These are phyloP conservation scores for Schizaphis graminum DNA, from an alignment of 2,888 invertebrate species.

Conservation along the genomic window DNA sequence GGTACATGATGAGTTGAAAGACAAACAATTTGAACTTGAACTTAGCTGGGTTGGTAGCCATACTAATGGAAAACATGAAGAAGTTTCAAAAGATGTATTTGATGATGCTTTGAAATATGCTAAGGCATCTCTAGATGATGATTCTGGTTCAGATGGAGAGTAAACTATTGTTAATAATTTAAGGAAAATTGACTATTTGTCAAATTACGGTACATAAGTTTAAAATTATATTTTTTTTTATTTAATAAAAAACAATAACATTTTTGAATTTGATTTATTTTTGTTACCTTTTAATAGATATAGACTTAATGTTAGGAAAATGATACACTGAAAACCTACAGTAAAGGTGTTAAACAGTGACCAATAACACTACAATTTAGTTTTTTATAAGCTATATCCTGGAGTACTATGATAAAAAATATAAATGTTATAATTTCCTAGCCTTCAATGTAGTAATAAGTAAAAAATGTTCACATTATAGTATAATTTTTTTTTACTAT, in stretches of 20 bases:
- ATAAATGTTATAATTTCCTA: no score
- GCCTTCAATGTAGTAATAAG: not conserved
- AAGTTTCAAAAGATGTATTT: slow-evolving; percentile 83
- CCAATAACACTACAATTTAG: no score
- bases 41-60: slow-evolving; percentile 93
- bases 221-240: slow-evolving; percentile 31
- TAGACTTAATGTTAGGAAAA: no score
- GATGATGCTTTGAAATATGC: slow-evolving; percentile 90
- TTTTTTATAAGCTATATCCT: no score
- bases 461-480: not conserved
- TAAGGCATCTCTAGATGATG: slow-evolving; percentile 87
- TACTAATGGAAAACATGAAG: slow-evolving; percentile 83
- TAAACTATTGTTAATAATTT: slow-evolving; percentile 74
- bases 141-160: slow-evolving; percentile 86
- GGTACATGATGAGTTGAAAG: slow-evolving; percentile 94
- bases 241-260: slow-evolving; percentile 49
- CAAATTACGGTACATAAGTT: slow-evolving; percentile 38
- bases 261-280: slow-evolving; percentile 35
- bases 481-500: not conserved
- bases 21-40: slow-evolving; percentile 95
- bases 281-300: not conserved
- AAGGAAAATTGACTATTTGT: slow-evolving; percentile 27
- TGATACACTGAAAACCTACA: no score
- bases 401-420: no score
- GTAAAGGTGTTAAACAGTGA: no score